Evolutionary conservation across 2,888 invertebrate genomes (phyloP), one percentile per base, ranked within the genome.

Genomic region (Psylliodes chrysocephalus): DNA sequence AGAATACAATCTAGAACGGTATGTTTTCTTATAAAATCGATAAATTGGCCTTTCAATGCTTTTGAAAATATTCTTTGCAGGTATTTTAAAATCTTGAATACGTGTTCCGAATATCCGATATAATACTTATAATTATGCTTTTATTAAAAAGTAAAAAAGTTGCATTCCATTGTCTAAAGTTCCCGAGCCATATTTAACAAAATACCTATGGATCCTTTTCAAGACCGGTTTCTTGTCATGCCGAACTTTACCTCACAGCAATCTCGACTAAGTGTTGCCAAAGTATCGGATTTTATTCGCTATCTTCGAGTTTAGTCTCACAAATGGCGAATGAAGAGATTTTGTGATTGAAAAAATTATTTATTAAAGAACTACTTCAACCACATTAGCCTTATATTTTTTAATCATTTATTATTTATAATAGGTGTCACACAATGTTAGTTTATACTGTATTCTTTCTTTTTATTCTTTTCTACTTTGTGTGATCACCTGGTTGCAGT

Each of bases 151-250:
- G 12, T 22, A 19, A 46, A 46, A 46, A 46, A 46, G 46, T 7
- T 22, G 46, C 46, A 46, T 46, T 46, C 46, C 46, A 46, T 46
- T 46, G 46, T 46, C 35, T 35, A n/a, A 12, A 35, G 46, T 46
- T 46, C 46, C 46, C 46, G 22, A 46, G 46, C 46, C 46, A 46
- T 46, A 46, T 46, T 46, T 46, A 22, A 46, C 46, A 46, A 46
- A 46, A 46, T 46, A 22, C 46, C 46, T 46, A n/a, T 15, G 19
- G 46, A 17, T 44, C 44, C 17, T 44, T 44, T 44, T 44, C n/a
- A 44, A 44, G 46, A 46, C 46, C 46, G 46, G 46, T 46, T 46
- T 46, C 46, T 46, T 30, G 8, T 46, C 46, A 46, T 44, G 44
- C 44, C 44, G n/a, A n/a, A n/a, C 44, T n/a, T 18, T 44, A 18